These are phyloP conservation scores for Oriolus oriolus DNA, from an alignment of 2,113 vertebrate species.

Conservation along the genomic window DNA sequence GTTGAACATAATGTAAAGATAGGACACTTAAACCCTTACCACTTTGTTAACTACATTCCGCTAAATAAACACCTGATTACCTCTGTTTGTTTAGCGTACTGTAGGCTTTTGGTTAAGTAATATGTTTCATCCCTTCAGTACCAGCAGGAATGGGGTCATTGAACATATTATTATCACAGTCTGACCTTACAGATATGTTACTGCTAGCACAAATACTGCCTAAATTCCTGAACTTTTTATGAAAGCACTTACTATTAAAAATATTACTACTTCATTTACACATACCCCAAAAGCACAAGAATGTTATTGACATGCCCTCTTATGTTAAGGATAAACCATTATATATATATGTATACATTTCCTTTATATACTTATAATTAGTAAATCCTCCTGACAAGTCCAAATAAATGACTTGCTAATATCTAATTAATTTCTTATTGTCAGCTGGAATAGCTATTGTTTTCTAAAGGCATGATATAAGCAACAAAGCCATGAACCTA, in stretches of 20 bases:
- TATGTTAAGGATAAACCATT: not conserved
- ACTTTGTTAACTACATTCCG: not conserved
- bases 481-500: not conserved
- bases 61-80: not conserved
- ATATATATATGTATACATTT: not conserved
- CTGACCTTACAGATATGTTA: not conserved
- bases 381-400: not conserved
- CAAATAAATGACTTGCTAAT: not conserved
- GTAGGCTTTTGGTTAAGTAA: not conserved
- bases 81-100: not conserved
- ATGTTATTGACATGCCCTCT: not conserved
- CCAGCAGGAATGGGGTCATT: not conserved
- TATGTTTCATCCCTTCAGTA: not conserved
- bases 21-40: not conserved
- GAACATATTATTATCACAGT: not conserved
- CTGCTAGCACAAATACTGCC: not conserved
- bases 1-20: not conserved
- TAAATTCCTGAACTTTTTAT: not conserved
- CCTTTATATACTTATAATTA: not conserved
- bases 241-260: not conserved
- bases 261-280: not conserved
- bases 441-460: not conserved
- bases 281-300: not conserved
- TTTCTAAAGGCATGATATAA: not conserved
- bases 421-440: not conserved